Evolutionary conservation across 2,797 vertebrate genomes (phyloP), one percentile per base, ranked within the genome.

Genomic region (Micropoecilia bifurca): DNA sequence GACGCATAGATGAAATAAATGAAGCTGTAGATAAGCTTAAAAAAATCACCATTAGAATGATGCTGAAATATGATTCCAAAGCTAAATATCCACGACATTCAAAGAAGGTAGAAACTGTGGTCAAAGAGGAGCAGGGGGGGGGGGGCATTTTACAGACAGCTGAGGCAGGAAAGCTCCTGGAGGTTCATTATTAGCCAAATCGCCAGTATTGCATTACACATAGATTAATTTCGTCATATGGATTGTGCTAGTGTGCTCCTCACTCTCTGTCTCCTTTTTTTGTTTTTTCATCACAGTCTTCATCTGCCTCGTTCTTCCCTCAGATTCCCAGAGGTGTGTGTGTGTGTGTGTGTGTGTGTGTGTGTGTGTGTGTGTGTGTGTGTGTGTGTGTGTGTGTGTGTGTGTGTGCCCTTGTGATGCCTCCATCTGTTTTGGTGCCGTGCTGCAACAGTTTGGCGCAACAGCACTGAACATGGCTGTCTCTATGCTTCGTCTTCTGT

Each of bases 361-460:
- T 97, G 4, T 97, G 4, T 3, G 36, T 36, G 36, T 4, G 36
- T 39, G 36, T 39, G 36, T 39, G 94, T 95, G 94, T 95, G 96
- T 75, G 96, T 97, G 4, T 0, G 94, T 95, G 94, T 95, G 94
- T 94, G 96, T 75, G 96, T 97, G 4, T 18, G 94, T 95, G 94
- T 95, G 94, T 95, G 96, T 75, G 96, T 97, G 4, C 95, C 95
- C 89, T 96, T 92, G 90, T 95, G 88, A 0, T 94, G 96, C 0
- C 95, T 96, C 91, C 96, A 97, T 90, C 97, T 97, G 0, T 95
- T 97, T 45, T 16, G 90, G 95, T 33, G 96, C 96, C 85, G 96
- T 91, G 0, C 96, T 91, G 0, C 95, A 96, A 68, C 96, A 96
- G 80, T 97, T 96, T 22, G 96, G 93, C 39, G 97, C 95, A 86